These are phyloP conservation scores for Agrotis segetum DNA, from an alignment of 2,888 invertebrate species.

Conservation along the genomic window DNA sequence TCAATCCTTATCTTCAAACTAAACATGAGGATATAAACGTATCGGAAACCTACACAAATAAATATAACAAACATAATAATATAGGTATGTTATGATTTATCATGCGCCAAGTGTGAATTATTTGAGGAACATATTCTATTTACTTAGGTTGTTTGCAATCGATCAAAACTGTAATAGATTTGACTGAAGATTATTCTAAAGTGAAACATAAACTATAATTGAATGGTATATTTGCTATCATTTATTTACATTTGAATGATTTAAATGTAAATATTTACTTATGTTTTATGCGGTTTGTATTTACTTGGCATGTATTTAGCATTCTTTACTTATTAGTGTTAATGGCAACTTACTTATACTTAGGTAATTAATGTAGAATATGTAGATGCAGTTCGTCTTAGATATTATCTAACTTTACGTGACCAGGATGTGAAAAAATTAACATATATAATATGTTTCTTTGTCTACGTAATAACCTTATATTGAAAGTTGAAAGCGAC, in stretches of 20 bases:
- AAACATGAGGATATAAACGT: conserved; percentile 37
- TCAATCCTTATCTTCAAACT: conserved; percentile 33
- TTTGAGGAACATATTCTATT: conserved; percentile 62
- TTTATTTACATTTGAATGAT: conserved; percentile 40
- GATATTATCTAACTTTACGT: conserved; percentile 35
- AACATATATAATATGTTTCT: conserved; percentile 14
- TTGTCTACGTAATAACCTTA: conserved; percentile 35
- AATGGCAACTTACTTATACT: conserved; percentile 22
- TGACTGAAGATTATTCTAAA: conserved; percentile 60
- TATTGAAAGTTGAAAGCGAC: conserved; percentile 44
- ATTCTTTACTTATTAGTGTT: conserved; percentile 10
- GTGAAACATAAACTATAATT: conserved; percentile 59
- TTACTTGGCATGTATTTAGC: conserved; percentile 20
- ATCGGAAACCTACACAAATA: conserved; percentile 44
- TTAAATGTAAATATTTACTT: conserved; percentile 40
- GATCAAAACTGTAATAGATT: conserved; percentile 61
- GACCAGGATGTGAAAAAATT: conserved; percentile 24
- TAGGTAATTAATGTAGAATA: conserved; percentile 52
- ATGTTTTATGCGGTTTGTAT: conserved; percentile 25
- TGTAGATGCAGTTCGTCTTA: conserved; percentile 32
- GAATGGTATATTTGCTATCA: conserved; percentile 39
- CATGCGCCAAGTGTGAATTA: conserved; percentile 58
- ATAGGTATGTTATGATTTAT: conserved; percentile 52
- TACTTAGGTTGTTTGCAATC: conserved; percentile 68
- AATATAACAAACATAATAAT: too few relatives aligned